Conservation (phyloP, 1,140 invertebrate species). For the Argopecten irradians region DNA sequence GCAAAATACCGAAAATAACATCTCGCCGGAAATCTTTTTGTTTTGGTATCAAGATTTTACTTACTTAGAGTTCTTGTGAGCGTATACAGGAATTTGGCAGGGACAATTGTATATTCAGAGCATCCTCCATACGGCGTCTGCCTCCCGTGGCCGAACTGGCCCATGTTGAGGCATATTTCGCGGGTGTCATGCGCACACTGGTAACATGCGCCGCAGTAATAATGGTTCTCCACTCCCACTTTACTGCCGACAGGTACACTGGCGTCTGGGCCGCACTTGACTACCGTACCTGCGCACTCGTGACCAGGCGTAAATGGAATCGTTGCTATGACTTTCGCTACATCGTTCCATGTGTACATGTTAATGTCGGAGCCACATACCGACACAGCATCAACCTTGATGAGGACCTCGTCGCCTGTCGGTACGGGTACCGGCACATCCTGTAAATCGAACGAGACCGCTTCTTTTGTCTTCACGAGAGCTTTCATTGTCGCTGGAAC, state of each 20-base stretch:
- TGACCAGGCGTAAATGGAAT: slow-evolving; percentile 73
- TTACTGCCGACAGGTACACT: slow-evolving; percentile 58
- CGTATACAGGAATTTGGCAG: slow-evolving; percentile 67
- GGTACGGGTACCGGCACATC: slow-evolving; percentile 67
- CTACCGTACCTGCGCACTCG: slow-evolving; percentile 72
- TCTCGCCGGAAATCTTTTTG: no score
- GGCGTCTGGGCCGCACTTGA: slow-evolving; percentile 69
- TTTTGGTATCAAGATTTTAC: slow-evolving; percentile 27
- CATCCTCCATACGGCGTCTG: slow-evolving; percentile 70
- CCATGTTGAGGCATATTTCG: slow-evolving; percentile 72
- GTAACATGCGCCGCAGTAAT: slow-evolving; percentile 70
- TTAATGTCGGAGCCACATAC: slow-evolving; percentile 73
- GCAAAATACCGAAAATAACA: no score
- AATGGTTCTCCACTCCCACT: slow-evolving; percentile 73
- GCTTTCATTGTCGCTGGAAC: slow-evolving; percentile 70
- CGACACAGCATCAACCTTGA: slow-evolving; percentile 68
- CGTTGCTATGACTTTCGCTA: slow-evolving; percentile 69
- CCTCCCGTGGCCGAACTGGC: slow-evolving; percentile 72
- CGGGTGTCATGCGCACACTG: slow-evolving; percentile 66
- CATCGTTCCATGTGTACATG: slow-evolving; percentile 70
- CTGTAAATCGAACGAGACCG: slow-evolving; percentile 64
- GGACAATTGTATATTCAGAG: slow-evolving; percentile 70
- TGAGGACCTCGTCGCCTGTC: slow-evolving; percentile 66
- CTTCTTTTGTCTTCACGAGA: slow-evolving; percentile 66
- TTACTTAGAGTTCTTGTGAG: slow-evolving; percentile 65